These are phyloP conservation scores for Xiphophorus hellerii DNA, from an alignment of 2,113 vertebrate genomes.

Conservation along the genomic window DNA sequence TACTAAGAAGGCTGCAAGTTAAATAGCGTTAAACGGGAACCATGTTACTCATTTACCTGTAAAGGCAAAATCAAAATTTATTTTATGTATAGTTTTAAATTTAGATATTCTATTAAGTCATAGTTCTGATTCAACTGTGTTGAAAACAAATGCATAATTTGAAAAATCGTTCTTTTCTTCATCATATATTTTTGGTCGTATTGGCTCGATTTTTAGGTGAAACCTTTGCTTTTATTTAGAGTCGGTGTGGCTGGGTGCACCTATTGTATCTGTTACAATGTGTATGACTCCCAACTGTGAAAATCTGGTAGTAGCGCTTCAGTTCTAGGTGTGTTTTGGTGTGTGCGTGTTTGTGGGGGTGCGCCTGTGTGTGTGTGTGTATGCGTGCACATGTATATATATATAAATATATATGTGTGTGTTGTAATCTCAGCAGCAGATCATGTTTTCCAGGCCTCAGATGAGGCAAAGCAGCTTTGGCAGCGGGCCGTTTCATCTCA, in stretches of 20 bases:
- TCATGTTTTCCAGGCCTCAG: constrained; percentile 85
- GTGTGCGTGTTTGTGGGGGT: background rate
- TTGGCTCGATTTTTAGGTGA: constrained; percentile 9
- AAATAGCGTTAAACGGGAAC: constrained; percentile 24
- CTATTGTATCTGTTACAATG: constrained; percentile 57
- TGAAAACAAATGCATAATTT: background rate
- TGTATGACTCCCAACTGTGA: constrained; percentile 52
- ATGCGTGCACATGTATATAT: background rate
- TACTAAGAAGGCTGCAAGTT: constrained; percentile 18
- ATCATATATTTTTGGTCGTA: constrained; percentile 3
- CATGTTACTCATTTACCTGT: constrained; percentile 20
- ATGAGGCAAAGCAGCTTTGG: constrained; percentile 85
- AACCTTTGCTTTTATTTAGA: constrained; percentile 18
- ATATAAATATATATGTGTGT: constrained; percentile 45
- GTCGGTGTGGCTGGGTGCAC: constrained; percentile 12
- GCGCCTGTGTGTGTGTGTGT: background rate
- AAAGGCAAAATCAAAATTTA: constrained; percentile 16
- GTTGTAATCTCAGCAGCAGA: constrained; percentile 84
- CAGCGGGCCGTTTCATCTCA: constrained; percentile 83
- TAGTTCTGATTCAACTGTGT: background rate
- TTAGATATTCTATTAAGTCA: background rate
- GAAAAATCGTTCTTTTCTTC: background rate
- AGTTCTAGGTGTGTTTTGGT: constrained; percentile 58
- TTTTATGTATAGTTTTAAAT: background rate
- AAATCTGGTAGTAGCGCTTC: constrained; percentile 47